These are phyloP conservation scores for Pachypanchax playfairii DNA, from an alignment of 2,113 vertebrate species.

Conservation along the genomic window DNA sequence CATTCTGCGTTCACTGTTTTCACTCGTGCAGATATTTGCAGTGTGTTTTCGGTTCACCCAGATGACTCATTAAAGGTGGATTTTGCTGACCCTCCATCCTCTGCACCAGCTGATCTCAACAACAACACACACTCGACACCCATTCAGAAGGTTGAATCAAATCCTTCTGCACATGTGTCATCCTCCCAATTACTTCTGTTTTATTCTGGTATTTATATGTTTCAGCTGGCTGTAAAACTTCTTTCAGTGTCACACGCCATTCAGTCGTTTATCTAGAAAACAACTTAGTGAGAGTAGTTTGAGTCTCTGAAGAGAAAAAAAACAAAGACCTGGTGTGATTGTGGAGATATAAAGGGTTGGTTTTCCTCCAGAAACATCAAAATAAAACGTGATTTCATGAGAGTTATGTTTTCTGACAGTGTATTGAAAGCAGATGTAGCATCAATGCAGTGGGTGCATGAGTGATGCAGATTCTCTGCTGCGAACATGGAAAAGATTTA, in stretches of 20 bases:
- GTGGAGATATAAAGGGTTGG: background rate
- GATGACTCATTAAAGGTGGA: slow-evolving; percentile 76
- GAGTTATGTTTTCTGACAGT: slow-evolving; percentile 42
- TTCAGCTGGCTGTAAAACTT: slow-evolving; percentile 31
- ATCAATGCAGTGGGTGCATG: slow-evolving; percentile 40
- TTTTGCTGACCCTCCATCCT: slow-evolving; percentile 55
- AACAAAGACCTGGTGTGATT: slow-evolving; percentile 11
- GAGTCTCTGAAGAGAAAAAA: background rate
- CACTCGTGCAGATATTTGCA: slow-evolving; percentile 22
- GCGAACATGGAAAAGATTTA: slow-evolving; percentile 49
- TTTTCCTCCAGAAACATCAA: slow-evolving; percentile 21
- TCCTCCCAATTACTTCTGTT: slow-evolving; percentile 19
- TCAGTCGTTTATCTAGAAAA: background rate
- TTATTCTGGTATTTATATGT: slow-evolving; percentile 25
- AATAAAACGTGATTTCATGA: slow-evolving; percentile 40
- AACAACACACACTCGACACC: slow-evolving; percentile 22
- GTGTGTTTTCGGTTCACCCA: slow-evolving; percentile 50
- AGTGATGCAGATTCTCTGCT: slow-evolving; percentile 52
- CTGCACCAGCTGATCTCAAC: slow-evolving; percentile 49
- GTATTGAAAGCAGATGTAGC: slow-evolving; percentile 71
- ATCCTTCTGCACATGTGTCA: slow-evolving; percentile 21
- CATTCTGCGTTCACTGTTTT: slow-evolving; percentile 21
- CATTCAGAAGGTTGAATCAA: slow-evolving; percentile 16
- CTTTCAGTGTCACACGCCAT: slow-evolving; percentile 9
- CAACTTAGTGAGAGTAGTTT: slow-evolving; percentile 1